A percentile compares a stretch with the other conserved stretches of the same genome.
These are phyloP conservation scores for Hydrocynus forskahlii DNA, from an alignment of 2,797 vertebrate genomes.

Conservation along the genomic window DNA sequence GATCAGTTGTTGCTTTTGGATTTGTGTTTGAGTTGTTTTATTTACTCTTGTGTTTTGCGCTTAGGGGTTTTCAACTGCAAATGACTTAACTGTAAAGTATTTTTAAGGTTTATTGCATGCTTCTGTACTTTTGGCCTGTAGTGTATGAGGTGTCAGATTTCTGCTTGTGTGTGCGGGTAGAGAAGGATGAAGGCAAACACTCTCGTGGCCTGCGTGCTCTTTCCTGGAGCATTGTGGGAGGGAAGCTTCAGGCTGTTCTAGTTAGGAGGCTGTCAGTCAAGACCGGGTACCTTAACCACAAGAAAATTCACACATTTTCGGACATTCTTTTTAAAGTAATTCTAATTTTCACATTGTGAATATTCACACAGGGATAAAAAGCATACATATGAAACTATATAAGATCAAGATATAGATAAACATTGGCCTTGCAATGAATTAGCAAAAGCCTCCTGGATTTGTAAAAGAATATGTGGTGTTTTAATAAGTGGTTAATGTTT, in stretches of 20 bases:
- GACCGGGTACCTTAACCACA: constrained; percentile 35
- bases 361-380: not conserved
- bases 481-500: too few species aligned
- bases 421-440: not conserved
- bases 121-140: not conserved
- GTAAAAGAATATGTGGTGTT: too few species aligned
- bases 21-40: too few species aligned
- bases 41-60: too few species aligned
- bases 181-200: constrained; percentile 27
- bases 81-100: not conserved
- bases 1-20: too few species aligned
- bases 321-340: not conserved
- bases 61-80: not conserved
- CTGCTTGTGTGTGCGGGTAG: constrained; percentile 6
- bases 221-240: constrained; percentile 42
- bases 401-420: too few species aligned
- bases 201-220: constrained; percentile 14
- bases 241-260: constrained; percentile 72
- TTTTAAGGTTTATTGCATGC: not conserved
- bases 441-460: too few species aligned
- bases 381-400: too few species aligned
- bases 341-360: not conserved
- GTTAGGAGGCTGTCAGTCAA: constrained; percentile 80
- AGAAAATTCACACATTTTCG: not conserved
- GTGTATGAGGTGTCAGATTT: constrained; percentile 15